phyloP scores from a whole-genome alignment of 1,140 invertebrate species.

The Pseudomyrmex cubaensis region DNA sequence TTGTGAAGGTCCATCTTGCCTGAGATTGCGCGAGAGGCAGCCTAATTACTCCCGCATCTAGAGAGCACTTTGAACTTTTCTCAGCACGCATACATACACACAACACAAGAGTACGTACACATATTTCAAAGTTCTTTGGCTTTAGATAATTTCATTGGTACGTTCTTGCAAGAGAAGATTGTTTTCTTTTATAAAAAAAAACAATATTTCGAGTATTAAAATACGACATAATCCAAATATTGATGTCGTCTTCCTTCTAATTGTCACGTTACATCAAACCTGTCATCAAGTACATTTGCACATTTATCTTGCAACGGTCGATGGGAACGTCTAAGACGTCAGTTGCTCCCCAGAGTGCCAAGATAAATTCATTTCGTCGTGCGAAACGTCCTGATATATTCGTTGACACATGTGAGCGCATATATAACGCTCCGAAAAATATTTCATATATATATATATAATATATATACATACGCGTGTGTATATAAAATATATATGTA shows the following conservation, averaged over 20 bases:
- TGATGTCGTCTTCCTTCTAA: constrained; percentile 5
- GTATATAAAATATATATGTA: too few species aligned
- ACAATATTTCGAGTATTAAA: too few species aligned
- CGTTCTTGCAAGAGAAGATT: too few species aligned
- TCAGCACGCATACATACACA: background rate
- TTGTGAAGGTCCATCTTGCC: background rate
- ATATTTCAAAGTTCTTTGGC: background rate
- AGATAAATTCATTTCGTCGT: constrained; percentile 44
- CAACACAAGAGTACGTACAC: too few species aligned
- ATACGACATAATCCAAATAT: background rate
- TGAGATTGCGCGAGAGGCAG: background rate
- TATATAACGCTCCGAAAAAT: constrained; percentile 39
- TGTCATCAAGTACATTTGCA: constrained; percentile 9
- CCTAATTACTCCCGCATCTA: constrained; percentile 13
- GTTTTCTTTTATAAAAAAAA: too few species aligned
- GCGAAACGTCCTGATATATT: constrained; percentile 30
- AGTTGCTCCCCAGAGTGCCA: constrained; percentile 36
- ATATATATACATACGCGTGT: too few species aligned
- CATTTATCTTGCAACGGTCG: background rate
- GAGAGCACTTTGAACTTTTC: constrained; percentile 19
- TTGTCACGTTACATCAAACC: constrained; percentile 22
- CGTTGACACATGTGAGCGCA: constrained; percentile 23
- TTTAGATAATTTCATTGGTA: background rate
- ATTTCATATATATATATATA: constrained; percentile 20
- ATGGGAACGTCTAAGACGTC: constrained; percentile 22